Conservation (phyloP, 2,888 invertebrate genomes). For the Tholera decimalis region DNA sequence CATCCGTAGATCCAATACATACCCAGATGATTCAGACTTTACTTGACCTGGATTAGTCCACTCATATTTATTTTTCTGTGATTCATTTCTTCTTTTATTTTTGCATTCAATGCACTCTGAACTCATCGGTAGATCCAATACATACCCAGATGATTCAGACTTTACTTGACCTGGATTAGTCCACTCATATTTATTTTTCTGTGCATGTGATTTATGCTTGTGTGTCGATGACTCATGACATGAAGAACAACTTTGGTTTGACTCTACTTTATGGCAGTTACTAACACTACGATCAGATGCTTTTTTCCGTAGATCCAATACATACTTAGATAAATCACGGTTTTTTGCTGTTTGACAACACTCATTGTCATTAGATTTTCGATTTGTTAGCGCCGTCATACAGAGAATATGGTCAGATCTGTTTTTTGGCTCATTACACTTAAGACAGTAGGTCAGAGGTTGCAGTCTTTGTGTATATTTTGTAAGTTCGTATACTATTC, state of each 20-base stretch:
- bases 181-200: too few relatives aligned
- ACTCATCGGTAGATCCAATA: background rate
- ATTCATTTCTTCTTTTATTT: background rate
- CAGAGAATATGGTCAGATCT: slow-evolving; percentile 1
- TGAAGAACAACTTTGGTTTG: background rate
- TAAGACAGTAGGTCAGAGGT: background rate
- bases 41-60: background rate
- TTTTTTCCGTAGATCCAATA: slow-evolving; percentile 1
- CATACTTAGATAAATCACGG: background rate
- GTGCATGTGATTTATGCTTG: background rate
- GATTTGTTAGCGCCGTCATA: background rate
- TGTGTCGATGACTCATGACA: background rate
- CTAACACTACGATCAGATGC: background rate
- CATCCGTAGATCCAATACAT: background rate
- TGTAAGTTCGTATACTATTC: background rate
- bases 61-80: background rate
- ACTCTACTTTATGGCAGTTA: too few relatives aligned
- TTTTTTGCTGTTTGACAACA: background rate
- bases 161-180: too few relatives aligned
- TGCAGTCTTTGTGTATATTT: background rate
- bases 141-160: background rate
- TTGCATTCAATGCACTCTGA: background rate
- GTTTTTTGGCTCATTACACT: background rate
- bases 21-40: background rate
- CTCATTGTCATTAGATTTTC: background rate